Evolutionary conservation across 1,140 invertebrate genomes (phyloP).

Genomic region (Asobara japonica): DNA sequence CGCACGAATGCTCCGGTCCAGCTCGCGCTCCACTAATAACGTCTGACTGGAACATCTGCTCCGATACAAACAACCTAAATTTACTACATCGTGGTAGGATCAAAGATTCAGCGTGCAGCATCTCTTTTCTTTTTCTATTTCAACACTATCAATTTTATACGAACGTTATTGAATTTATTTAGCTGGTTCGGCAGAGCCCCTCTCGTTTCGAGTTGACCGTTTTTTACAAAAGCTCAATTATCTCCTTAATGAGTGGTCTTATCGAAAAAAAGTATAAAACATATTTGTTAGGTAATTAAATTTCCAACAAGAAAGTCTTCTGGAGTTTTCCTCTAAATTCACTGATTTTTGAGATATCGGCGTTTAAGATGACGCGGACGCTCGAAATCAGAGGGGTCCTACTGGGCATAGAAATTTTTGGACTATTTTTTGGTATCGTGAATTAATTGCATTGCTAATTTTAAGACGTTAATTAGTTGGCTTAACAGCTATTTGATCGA

Average conservation of each 20-base stretch:
- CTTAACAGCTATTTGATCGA: too few relatives aligned
- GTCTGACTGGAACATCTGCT: slow-evolving; percentile 53
- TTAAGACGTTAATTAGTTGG: too few relatives aligned
- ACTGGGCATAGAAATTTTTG: not conserved
- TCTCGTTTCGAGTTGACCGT: too few relatives aligned
- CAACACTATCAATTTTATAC: not conserved
- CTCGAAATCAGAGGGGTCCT: too few relatives aligned
- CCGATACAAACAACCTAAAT: slow-evolving; percentile 9
- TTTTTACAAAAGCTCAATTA: too few relatives aligned
- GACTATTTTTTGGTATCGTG: not conserved
- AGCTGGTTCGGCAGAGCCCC: not conserved
- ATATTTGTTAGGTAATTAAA: too few relatives aligned
- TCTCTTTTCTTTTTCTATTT: not conserved
- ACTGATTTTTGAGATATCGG: not conserved
- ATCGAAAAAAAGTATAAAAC: too few relatives aligned
- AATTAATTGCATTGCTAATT: too few relatives aligned
- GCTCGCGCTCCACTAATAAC: slow-evolving; percentile 39
- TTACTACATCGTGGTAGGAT: not conserved
- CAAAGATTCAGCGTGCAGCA: not conserved
- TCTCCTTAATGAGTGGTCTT: too few relatives aligned
- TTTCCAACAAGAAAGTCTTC: too few relatives aligned
- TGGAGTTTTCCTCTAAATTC: not conserved
- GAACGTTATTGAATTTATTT: not conserved
- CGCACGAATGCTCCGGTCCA: slow-evolving; percentile 44
- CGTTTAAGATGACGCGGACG: too few relatives aligned